A percentile compares a stretch with the other conserved stretches of the same genome.
Evolutionary conservation across 2,888 invertebrate genomes (phyloP).

Genomic region (Rhabditophanes sp.): DNA sequence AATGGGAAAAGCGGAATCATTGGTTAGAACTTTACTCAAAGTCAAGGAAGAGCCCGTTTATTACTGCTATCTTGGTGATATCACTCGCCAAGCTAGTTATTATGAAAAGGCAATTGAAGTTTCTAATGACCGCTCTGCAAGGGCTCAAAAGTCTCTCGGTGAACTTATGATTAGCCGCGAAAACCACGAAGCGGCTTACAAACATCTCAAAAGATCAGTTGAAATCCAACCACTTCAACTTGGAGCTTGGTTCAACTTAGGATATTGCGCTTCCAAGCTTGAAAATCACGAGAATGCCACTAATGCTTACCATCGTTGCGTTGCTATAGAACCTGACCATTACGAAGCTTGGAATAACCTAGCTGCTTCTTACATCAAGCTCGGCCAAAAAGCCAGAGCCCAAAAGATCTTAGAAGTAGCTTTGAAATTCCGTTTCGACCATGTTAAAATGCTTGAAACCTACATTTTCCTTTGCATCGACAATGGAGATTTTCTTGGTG

Average conservation of each 20-base stretch:
- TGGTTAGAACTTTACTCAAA: constrained; percentile 63
- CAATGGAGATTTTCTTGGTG: too few species aligned
- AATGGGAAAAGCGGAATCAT: constrained; percentile 72
- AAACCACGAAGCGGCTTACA: constrained; percentile 41
- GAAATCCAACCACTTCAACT: constrained; percentile 31
- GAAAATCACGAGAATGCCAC: constrained; percentile 18
- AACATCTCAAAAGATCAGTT: constrained; percentile 42
- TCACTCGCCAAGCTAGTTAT: constrained; percentile 59
- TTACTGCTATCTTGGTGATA: constrained; percentile 79
- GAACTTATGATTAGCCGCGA: constrained; percentile 58
- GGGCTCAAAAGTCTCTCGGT: constrained; percentile 77
- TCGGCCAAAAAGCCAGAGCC: constrained; percentile 59
- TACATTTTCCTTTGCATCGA: too few species aligned
- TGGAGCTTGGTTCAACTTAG: constrained; percentile 36
- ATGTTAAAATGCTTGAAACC: too few species aligned
- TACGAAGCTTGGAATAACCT: constrained; percentile 97
- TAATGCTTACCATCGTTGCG: constrained; percentile 22
- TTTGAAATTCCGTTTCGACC: too few species aligned
- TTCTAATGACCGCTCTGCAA: constrained; percentile 61
- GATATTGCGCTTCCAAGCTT: constrained; percentile 40
- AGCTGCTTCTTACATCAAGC: constrained; percentile 74
- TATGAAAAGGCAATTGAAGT: constrained; percentile 82
- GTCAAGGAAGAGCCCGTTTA: constrained; percentile 67
- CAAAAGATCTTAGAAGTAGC: constrained; percentile 28
- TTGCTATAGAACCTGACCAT: constrained; percentile 48